Evolutionary conservation across 2,797 vertebrate species (phyloP), one percentile per base, ranked within the genome.

Genomic region (Orestias chungarensis): DNA sequence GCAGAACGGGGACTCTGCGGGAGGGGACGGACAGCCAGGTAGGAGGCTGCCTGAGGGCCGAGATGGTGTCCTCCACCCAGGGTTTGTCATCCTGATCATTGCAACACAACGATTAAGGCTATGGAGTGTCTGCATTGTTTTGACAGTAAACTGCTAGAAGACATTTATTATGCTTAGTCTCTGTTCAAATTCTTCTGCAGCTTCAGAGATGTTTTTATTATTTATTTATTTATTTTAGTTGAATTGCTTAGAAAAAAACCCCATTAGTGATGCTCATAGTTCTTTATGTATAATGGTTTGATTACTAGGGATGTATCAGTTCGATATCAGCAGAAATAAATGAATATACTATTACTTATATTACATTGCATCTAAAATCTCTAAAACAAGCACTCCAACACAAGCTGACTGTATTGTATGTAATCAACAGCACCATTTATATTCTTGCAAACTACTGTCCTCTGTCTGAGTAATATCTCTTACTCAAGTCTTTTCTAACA

Each of bases 1-100:
- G 93, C 89, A 91, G 93, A 85, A 76, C 84, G 11, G 93, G 92
- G 5, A 90, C 86, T 35, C 64, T 93, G 75, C 94, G 90, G 84
- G 92, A 38, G 82, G 86, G 79, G 66, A 85, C 67, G 15, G 93
- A 88, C 71, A 94, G 91, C 31, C 94, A 93, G 92, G 94, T 95
- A 78, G 40, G 82, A 77, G 25, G 35, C 40, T 14, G 4, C n/a
- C 54, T 2, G n/a, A 61, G 18, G 15, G 10, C 15, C 3, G 3
- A 3, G 27, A 33, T 23, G 47, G 2, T 29, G 29, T 29, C 15
- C 50, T 42, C 35, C 61, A 33, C 25, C 61, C 35, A 7, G 46
- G 9, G 2, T 0, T 23, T 23, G 40, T 57, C 27, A 9, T 47
- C 29, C 3, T 38, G 4, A 3, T 33, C 20, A 33, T 49, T 42